Evolutionary conservation across 64 coral and sea anemone genomes (phyloP), one percentile per base, ranked within the genome.

Genomic region (Astreopora myriophthalma): DNA sequence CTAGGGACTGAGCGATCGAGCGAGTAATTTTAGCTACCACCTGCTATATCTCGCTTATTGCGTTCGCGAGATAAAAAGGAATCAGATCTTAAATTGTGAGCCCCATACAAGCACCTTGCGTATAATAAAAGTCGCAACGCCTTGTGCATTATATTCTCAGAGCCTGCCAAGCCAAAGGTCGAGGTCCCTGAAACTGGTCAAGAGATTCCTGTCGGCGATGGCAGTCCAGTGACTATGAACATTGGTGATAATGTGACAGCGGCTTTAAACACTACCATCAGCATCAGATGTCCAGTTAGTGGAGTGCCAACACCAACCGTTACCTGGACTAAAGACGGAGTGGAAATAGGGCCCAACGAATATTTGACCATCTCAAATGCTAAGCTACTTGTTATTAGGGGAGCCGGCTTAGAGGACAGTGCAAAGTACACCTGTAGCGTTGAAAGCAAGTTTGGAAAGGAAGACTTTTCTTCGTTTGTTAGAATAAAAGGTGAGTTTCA

Each of bases 161-260:
- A 96, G 24, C 95, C 91, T 52, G 58, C 51, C 13, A 95, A 91
- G 46, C 97, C 97, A 7, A 31, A 51, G 7, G 93, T 99, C 26
- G 37, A 78, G 3, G 62, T 34, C 19, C 69, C 90, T 82, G 29
- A 85, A 10, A 44, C 74, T 20, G 60, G 77, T 11, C 33, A 35
- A 40, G 73, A 74, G 6, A 88, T 96, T 65, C 91, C 80, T 25
- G 48, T 89, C 1, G 83, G 86, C 17, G 91, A 87, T 13, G 39
- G 73, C 16, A 75, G 24, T 48, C 94, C 75, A 11, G 64, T 82
- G 5, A 74, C n/a, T 33, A 91, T 90, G 29, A 86, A 86, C 37
- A 44, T 86, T 75, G 90, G 90, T 64, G 61, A 71, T 34, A 92
- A 86, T 22, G 79, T 73, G 17, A 42, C 80, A 52, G 71, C 80